Percentiles rank a stretch among this genome's conserved stretches.
Evolutionary conservation across 1,140 invertebrate genomes (phyloP).

Genomic region (Drosophila trapezifrons): DNA sequence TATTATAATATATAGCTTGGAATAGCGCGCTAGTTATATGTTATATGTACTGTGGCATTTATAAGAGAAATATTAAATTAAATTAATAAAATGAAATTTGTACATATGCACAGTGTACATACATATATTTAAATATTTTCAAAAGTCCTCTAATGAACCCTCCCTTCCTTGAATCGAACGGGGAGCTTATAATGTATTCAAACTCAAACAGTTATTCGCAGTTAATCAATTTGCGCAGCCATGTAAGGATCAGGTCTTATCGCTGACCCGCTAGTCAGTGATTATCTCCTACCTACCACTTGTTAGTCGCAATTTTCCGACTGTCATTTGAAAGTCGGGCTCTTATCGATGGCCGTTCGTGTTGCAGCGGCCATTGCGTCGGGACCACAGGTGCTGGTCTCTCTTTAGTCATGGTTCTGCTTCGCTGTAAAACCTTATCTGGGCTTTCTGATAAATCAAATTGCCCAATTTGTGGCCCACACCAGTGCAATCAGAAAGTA

Average conservation of each 20-base stretch:
- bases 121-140: too few relatives aligned
- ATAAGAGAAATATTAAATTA: too few relatives aligned
- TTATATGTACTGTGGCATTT: too few relatives aligned
- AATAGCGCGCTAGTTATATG: too few relatives aligned
- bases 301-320: constrained; percentile 30
- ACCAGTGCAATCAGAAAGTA: neutral
- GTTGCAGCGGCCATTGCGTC: constrained; percentile 4
- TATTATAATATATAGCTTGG: too few relatives aligned
- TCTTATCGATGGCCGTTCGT: constrained; percentile 32
- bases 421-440: constrained; percentile 24
- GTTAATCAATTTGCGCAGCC: constrained; percentile 28
- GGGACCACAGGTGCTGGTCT: constrained; percentile 9
- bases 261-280: constrained; percentile 47
- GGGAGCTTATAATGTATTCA: neutral
- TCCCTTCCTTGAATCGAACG: neutral
- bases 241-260: constrained; percentile 34
- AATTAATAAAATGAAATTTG: too few relatives aligned
- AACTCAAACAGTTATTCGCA: neutral
- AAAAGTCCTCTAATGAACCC: neutral
- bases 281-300: constrained; percentile 43
- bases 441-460: constrained; percentile 24
- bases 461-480: constrained; percentile 13
- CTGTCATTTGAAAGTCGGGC: constrained; percentile 53
- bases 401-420: constrained; percentile 2
- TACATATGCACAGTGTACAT: too few relatives aligned